Base-by-base conservation (phyloP, 2,888 invertebrate genomes). In the Harpalus rubripes region DNA sequence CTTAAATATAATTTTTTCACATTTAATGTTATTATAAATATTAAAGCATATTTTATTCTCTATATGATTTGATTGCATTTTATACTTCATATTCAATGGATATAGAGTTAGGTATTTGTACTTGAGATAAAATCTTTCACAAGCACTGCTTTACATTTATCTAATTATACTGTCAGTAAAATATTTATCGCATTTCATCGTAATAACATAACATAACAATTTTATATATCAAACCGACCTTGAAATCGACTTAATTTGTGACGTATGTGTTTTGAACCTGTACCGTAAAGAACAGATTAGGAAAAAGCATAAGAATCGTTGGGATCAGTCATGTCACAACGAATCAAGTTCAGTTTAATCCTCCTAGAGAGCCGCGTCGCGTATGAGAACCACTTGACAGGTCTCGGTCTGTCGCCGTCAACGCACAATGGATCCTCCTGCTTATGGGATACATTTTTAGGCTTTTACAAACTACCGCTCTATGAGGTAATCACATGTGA, bases 281-380 rank as follows among this genome's bases (percentile, higher is more conserved):
- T 58, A 78, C 78, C 76, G 76, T 59, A 74, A 39, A 44, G 72
- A 82, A 22, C 83, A 61, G 74, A 83, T 83, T 81, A 81, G 59
- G 56, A 56, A 52, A n/a, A 56, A 52, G 56, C 44, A 16, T 44
- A 76, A 76, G 72, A 82, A 81, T 68, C 81, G 56, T 44, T 81
- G 65, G 74, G 82, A 74, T 74, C 72, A 41, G 83, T 74, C 83
- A 22, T 63, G 83, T 83, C 83, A 83, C 39, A 83, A 16, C 76
- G 83, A 83, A 83, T 83, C 74, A 83, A 65, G 58, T 16, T 76
- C 61, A 83, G 4, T 41, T 74, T 83, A 83, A 83, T 83, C 83
- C 61, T 74, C 59, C 74, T 68, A 32, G 58, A 22, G 32, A 26
- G 59, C 44, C 15, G 63, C 80, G 59, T 80, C 16, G 4, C 32